Percentiles rank a stretch among this genome's conserved stretches.
These are phyloP conservation scores for Gastrophysa polygoni DNA, from an alignment of 2,888 invertebrate genomes.

Conservation along the genomic window DNA sequence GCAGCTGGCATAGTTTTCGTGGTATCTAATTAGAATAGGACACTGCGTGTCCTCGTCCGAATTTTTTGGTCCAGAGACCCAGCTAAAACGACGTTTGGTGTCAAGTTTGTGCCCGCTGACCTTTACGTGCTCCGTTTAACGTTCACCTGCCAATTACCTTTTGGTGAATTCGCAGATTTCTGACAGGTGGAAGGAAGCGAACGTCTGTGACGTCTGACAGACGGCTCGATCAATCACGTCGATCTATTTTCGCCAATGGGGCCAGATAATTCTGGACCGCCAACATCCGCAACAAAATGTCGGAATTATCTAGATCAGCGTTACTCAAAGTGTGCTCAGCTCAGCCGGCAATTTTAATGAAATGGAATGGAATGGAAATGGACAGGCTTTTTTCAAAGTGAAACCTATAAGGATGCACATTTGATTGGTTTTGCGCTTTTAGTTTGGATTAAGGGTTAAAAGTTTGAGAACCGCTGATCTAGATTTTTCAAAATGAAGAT, in stretches of 20 bases:
- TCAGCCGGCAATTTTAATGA: no score
- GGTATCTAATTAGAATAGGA: background rate
- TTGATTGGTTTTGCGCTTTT: no score
- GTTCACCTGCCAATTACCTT: conserved; percentile 15
- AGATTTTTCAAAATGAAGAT: no score
- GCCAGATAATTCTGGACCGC: background rate
- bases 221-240: conserved; percentile 16
- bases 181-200: conserved; percentile 13
- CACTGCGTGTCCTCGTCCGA: background rate
- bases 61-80: background rate
- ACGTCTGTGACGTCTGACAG: background rate
- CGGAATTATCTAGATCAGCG: no score
- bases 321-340: no score
- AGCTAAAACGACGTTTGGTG: conserved; percentile 29
- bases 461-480: no score
- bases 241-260: conserved; percentile 23
- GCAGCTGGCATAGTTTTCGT: no score
- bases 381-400: no score
- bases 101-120: conserved; percentile 33
- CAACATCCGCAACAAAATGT: no score
- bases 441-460: no score
- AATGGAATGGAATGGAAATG: no score
- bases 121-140: conserved; percentile 25
- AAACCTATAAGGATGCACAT: no score
- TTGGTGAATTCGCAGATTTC: background rate